Base-by-base conservation (phyloP, 2,888 invertebrate genomes). In the Clivina fossor region DNA sequence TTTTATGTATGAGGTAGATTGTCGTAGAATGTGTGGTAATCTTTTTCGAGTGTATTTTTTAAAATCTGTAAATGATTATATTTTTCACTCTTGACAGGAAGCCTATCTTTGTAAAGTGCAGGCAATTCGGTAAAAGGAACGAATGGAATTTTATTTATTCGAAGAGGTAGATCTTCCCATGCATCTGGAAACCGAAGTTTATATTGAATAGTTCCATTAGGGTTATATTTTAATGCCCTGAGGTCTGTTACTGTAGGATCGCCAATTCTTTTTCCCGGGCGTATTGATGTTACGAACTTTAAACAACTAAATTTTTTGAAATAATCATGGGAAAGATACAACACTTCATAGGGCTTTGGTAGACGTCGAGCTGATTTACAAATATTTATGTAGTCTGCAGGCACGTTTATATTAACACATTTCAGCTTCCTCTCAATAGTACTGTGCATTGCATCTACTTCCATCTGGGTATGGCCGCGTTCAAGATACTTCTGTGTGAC, bases 381-480 rank as follows among this genome's bases (percentile, higher is more conserved):
- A n/a, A n/a, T n/a, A n/a, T n/a, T n/a, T n/a, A n/a, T n/a, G n/a
- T n/a, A n/a, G n/a, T n/a, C n/a, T n/a, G n/a, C n/a, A n/a, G n/a
- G n/a, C n/a, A n/a, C n/a, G n/a, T n/a, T n/a, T 24, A 43, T 43
- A 24, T 43, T 43, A 9, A 24, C 26, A 24, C 66, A 62, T 57
- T 65, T 65, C n/a, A 65, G 41, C 19, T 60, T 65, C 37, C 61
- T 59, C 60, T 71, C 69, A 32, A 70, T 66, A 1, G 57, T 46
- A 53, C 64, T 37, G 60, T 71, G 69, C 3, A 68, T 64, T 0
- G 64, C 64, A 57, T 70, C 70, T 15, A 63, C 64, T 51, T 69
- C 66, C 66, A 69, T 69, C 58, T 69, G 67, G 1, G 69, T 67
- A 55, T 70, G 69, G 11, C 68, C 69, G 13, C 61, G 60, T 37